phyloP scores from a whole-genome alignment of 1,140 invertebrate species.

The Bombus huntii region DNA sequence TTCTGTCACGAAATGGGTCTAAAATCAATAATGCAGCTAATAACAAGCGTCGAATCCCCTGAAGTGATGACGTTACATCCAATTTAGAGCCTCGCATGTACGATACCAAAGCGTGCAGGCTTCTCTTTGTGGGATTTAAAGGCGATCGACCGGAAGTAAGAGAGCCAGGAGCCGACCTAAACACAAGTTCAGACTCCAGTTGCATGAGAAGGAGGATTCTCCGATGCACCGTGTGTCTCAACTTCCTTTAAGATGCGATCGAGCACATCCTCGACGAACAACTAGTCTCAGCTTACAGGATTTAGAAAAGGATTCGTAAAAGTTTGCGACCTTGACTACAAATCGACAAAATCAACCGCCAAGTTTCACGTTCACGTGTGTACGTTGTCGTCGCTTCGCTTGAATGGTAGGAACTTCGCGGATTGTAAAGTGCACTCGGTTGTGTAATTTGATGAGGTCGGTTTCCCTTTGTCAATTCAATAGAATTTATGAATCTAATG shows the following conservation, averaged over 20 bases:
- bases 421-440: background rate
- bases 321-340: background rate
- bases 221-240: too few relatives aligned
- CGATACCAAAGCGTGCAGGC: conserved; percentile 34
- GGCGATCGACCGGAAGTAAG: conserved; percentile 50
- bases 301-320: conserved; percentile 3
- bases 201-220: conserved; percentile 3
- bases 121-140: conserved; percentile 66
- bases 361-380: background rate
- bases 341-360: background rate
- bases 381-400: background rate
- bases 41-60: conserved; percentile 68
- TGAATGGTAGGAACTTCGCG: background rate
- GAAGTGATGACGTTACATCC: conserved; percentile 69
- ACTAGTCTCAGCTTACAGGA: background rate
- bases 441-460: too few relatives aligned
- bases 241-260: background rate
- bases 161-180: background rate
- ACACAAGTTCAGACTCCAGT: background rate
- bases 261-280: background rate
- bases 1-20: conserved; percentile 6
- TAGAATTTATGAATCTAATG: too few relatives aligned
- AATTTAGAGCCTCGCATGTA: conserved; percentile 51
- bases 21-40: conserved; percentile 68
- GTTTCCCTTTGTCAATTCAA: too few relatives aligned